Evolutionary conservation across 2,113 vertebrate species (phyloP).

Genomic region (Tupaia tana): DNA sequence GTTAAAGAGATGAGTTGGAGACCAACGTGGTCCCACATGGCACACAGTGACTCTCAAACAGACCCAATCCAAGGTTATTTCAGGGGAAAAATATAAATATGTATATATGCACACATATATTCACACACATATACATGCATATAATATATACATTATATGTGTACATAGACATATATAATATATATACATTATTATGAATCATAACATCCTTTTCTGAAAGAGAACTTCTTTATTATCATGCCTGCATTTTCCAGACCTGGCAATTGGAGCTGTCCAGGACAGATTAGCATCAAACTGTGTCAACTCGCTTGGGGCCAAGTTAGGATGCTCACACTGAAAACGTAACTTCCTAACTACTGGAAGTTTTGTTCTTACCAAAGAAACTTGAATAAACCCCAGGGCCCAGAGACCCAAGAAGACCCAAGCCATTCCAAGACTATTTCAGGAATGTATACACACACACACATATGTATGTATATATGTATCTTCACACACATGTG

Average conservation of each 20-base stretch:
- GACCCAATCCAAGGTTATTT: neutral
- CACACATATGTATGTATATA: no score
- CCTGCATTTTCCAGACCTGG: neutral
- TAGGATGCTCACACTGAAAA: neutral
- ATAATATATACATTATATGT: no score
- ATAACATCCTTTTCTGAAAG: slow-evolving; percentile 12
- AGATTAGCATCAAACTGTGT: neutral
- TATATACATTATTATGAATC: neutral
- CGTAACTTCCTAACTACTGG: no score
- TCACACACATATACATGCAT: no score
- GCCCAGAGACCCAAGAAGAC: no score
- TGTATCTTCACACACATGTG: no score
- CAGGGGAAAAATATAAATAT: neutral
- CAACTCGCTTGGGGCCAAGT: neutral
- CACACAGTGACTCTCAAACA: neutral
- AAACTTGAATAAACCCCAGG: no score
- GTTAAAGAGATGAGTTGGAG: neutral
- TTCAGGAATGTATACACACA: no score
- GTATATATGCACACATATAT: no score
- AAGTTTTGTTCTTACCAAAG: no score
- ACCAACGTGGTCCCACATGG: neutral
- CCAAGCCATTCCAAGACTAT: no score
- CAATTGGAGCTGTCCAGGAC: neutral
- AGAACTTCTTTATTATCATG: neutral
- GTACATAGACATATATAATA: no score